These are phyloP conservation scores for Sebastes variabilis DNA, from an alignment of 2,797 vertebrate genomes.

Conservation along the genomic window DNA sequence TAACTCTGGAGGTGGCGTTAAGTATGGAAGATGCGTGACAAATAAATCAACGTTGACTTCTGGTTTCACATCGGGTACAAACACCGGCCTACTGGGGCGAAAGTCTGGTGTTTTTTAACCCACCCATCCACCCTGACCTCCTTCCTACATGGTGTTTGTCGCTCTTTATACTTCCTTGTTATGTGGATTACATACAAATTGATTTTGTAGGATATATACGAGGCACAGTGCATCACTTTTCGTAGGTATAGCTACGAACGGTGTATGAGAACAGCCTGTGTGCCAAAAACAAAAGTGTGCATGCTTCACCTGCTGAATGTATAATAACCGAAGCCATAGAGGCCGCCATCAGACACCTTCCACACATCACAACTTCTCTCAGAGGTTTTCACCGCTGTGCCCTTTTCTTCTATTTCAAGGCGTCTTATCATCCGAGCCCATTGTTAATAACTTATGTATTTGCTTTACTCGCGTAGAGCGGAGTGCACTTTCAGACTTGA, in stretches of 20 bases:
- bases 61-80: too few species aligned
- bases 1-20: too few species aligned
- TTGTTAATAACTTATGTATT: slow-evolving; percentile 4
- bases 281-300: background rate
- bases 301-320: background rate
- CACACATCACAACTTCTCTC: background rate
- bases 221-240: background rate
- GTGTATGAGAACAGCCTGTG: background rate
- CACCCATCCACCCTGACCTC: background rate
- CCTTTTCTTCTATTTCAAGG: background rate
- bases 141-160: accelerated
- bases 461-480: background rate
- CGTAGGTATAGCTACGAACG: accelerated
- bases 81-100: background rate
- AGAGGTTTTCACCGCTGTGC: background rate
- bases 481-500: slow-evolving; percentile 4
- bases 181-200: background rate
- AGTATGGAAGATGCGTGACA: too few species aligned
- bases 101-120: background rate
- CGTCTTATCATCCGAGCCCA: background rate
- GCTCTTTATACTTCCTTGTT: background rate
- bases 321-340: background rate
- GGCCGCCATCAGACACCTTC: background rate
- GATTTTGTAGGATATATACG: background rate
- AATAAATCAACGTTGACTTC: too few species aligned